Base-by-base conservation (phyloP, 2,797 vertebrate genomes). In the Furcifer pardalis region DNA sequence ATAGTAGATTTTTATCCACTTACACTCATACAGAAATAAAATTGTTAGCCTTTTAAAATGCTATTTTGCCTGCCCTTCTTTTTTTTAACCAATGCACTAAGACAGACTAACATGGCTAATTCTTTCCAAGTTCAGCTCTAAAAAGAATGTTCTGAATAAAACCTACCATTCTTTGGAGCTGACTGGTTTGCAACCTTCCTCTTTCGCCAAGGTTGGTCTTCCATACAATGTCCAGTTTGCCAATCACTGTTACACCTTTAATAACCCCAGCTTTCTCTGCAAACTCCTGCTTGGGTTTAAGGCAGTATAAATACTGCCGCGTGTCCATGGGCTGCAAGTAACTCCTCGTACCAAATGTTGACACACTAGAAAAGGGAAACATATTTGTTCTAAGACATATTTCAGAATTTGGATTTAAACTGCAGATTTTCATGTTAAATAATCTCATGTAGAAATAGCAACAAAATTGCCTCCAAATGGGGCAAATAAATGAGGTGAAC, bases 151-250 rank as follows among this genome's bases (percentile, higher is more conserved):
- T 65, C 5, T 3, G 35, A 73, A 2, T 71, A 88, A 76, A 63
- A 91, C 94, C 91, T 93, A 99, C 98, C 99, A 99, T 99, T 96
- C 98, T 97, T 86, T 99, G 98, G 7, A 99, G 97, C 89, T 99
- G 99, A 87, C 99, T 99, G 84, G 99, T 99, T 95, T 99, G 99
- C 77, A 99, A 93, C 84, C 98, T 96, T 90, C 99, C 99, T 84
- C 97, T 96, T 95, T 99, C 99, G 79, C 99, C 99, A 17, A 99
- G 96, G 77, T 99, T 99, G 79, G 99, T 99, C 95, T 99, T 99
- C 98, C 99, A 99, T 2, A 99, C 99, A 21, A 99, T 99, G 94
- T 99, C 99, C 21, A 99, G 92, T 91, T 99, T 99, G 63, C 99
- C 99, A 19, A 99, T 99, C 44, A 99, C 98, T 0, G 99, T 99